Percentiles rank a stretch among this genome's conserved stretches.
Conservation (phyloP, 1,140 invertebrate genomes). For the Calliopsis andreniformis region DNA sequence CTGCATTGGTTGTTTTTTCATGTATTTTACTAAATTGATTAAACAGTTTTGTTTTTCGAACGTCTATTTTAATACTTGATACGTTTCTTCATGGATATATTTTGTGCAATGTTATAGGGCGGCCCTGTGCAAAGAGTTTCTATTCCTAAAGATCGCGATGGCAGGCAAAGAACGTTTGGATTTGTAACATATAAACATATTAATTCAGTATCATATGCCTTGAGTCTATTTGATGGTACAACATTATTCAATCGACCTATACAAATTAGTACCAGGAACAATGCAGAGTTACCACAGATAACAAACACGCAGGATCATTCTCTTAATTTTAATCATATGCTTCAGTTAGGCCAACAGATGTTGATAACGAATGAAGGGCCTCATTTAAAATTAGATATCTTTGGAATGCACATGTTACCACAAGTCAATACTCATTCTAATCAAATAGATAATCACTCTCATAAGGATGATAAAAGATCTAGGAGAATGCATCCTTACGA, state of each 20-base stretch:
- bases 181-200: slow-evolving; percentile 89
- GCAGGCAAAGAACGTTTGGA: slow-evolving; percentile 85
- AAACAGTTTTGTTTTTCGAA: neutral
- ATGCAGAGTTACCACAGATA: slow-evolving; percentile 40
- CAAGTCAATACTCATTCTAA: slow-evolving; percentile 41
- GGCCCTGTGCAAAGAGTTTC: slow-evolving; percentile 89
- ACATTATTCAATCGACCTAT: slow-evolving; percentile 81
- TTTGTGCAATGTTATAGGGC: slow-evolving; percentile 80
- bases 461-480: slow-evolving; percentile 64
- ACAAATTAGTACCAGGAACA: slow-evolving; percentile 77
- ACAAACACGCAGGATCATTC: slow-evolving; percentile 14
- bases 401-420: slow-evolving; percentile 48
- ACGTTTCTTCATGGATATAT: neutral
- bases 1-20: neutral
- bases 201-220: slow-evolving; percentile 88
- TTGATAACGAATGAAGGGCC: slow-evolving; percentile 62
- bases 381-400: slow-evolving; percentile 41
- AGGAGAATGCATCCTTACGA: slow-evolving; percentile 68
- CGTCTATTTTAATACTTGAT: neutral
- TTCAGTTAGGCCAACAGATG: slow-evolving; percentile 73
- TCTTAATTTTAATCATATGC: slow-evolving; percentile 49
- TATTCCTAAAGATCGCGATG: slow-evolving; percentile 88
- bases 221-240: slow-evolving; percentile 86
- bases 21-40: neutral
- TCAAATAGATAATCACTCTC: slow-evolving; percentile 41